Evolutionary conservation across 2,888 invertebrate genomes (phyloP), one percentile per base, ranked within the genome.

Genomic region (Cephus pulcher): DNA sequence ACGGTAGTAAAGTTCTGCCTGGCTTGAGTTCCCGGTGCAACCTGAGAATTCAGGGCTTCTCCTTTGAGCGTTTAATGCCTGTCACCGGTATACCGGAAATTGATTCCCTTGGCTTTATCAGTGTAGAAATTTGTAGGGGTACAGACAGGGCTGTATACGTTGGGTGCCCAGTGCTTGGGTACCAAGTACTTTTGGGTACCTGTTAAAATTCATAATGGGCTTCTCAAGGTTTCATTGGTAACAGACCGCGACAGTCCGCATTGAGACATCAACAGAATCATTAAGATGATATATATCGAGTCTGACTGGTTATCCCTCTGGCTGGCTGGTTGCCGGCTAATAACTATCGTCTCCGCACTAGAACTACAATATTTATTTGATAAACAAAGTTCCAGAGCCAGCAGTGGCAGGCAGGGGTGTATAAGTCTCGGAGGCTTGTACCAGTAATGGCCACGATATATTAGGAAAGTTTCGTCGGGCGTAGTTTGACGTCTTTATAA

Each of bases 381-480:
- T 88, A 88, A 87, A 88, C 87, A 88, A 88, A 88, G 88, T 88
- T 88, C 80, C 82, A 83, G 82, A 83, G 85, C 84, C 71, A 73
- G 79, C 76, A 74, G 79, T 76, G 73, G 79, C 70, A 73, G 74
- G 74, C 74, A 80, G 78, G 77, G 71, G 84, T 83, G 85, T 85
- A 85, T 85, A 85, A 85, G 85, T 85, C 84, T 87, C 86, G 85
- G 85, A 86, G 88, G 86, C 85, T 88, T 87, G 86, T 88, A 88
- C 88, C 86, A 83, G 85, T 87, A 89, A 88, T 88, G 87, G 86
- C 84, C 84, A 81, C 88, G 82, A 88, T 89, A 88, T 88, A 88
- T 88, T 87, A 88, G 86, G 83, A 89, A 89, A 89, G 88, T 89
- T 89, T 88, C 84, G 86, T 84, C 85, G 86, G 86, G 82, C 87